phyloP scores from a whole-genome alignment of 37 sponge, comb jelly and placozoan genomes.

The Crambe crambe region DNA sequence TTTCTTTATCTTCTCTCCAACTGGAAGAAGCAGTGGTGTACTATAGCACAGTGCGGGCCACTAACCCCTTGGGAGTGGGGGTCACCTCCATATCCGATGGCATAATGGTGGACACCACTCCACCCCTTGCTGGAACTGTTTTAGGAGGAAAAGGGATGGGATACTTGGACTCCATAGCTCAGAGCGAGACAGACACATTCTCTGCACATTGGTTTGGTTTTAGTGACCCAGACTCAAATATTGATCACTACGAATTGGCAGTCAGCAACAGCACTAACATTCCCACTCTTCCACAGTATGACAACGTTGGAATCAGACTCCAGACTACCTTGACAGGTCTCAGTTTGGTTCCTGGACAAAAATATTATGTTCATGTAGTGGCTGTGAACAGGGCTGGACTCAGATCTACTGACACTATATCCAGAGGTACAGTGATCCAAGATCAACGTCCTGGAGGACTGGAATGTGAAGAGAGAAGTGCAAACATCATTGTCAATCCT shows the following conservation, averaged over 20 bases:
- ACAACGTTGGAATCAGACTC: conserved; percentile 51
- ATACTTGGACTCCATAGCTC: conserved; percentile 28
- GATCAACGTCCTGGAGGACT: conserved; percentile 8
- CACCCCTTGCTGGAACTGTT: conserved; percentile 52
- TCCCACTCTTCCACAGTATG: not conserved
- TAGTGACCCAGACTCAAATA: conserved; percentile 56
- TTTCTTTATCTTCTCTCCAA: not conserved
- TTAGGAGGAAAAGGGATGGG: conserved; percentile 19
- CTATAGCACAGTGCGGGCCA: conserved; percentile 39
- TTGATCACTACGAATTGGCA: conserved; percentile 66
- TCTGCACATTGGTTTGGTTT: conserved; percentile 62
- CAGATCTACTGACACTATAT: conserved; percentile 11
- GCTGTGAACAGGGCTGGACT: conserved; percentile 69
- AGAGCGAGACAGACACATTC: conserved; percentile 1
- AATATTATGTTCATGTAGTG: conserved; percentile 44
- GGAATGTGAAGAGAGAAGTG: not conserved
- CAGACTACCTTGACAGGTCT: conserved; percentile 1
- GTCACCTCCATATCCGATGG: conserved; percentile 63
- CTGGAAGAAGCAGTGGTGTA: conserved; percentile 31
- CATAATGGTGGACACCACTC: conserved; percentile 54
- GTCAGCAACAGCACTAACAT: conserved; percentile 12
- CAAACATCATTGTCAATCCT: conserved; percentile 36
- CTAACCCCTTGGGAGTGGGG: conserved; percentile 16
- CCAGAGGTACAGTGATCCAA: conserved; percentile 48
- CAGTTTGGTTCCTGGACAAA: conserved; percentile 26